phyloP scores from a whole-genome alignment of 1,140 invertebrate genomes.

The Apis florea region DNA sequence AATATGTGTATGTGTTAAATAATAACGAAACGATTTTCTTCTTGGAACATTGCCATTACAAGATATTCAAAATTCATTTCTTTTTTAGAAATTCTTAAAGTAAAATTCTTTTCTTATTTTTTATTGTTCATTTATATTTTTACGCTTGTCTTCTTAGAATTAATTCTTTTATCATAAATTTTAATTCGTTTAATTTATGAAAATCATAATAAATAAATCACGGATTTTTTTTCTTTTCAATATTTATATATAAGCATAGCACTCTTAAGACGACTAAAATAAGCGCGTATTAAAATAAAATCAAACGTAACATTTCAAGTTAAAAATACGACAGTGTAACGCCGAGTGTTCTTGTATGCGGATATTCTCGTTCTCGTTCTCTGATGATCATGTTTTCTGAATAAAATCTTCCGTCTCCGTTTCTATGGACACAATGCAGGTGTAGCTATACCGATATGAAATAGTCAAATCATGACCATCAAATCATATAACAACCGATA shows the following conservation, averaged over 20 bases:
- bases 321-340: conserved; percentile 45
- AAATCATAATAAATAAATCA: background rate
- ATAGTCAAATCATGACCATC: background rate
- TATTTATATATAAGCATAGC: background rate
- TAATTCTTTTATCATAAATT: background rate
- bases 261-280: conserved; percentile 2
- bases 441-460: background rate
- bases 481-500: conserved; percentile 14
- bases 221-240: background rate
- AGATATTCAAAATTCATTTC: too few relatives aligned
- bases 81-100: too few relatives aligned
- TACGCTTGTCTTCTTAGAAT: background rate
- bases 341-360: conserved; percentile 31
- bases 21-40: background rate
- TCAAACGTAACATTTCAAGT: conserved; percentile 18
- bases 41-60: background rate
- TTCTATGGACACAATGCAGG: conserved; percentile 24
- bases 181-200: too few relatives aligned
- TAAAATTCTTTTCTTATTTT: background rate
- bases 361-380: conserved; percentile 28
- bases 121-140: background rate
- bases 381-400: conserved; percentile 3
- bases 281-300: conserved; percentile 28
- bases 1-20: conserved; percentile 5
- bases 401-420: conserved; percentile 27